Base-by-base conservation (phyloP, 2,797 vertebrate genomes). In the Kryptopterus vitreolus region DNA sequence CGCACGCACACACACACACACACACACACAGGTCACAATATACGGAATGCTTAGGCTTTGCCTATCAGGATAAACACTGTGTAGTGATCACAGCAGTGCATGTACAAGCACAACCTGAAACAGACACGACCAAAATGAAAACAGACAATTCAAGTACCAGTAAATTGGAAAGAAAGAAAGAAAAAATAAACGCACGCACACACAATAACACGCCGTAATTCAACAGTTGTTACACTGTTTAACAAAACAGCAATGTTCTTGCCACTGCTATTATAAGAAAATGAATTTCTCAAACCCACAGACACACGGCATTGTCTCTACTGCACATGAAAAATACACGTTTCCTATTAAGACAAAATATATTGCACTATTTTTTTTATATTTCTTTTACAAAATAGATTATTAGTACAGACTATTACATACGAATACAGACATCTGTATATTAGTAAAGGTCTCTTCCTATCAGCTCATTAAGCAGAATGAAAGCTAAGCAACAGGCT, bases 321-420 rank as follows among this genome's bases (percentile, higher is more conserved):
- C 50, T n/a, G 12, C 52, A 35, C 48, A 5, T 61, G 61, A 81
- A 65, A 68, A 81, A 80, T 16, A 78, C 61, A 82, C 62, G 78
- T 61, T 38, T 62, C 55, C 77, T 82, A 33, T 69, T 31, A 79
- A 76, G 77, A 74, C 65, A 78, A 83, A 81, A 78, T 81, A 85
- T 78, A 86, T 81, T 82, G 81, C 83, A 83, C 72, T 79, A 81
- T 38, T 38, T 38, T 38, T 38, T 43, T 43, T 43, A 7, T 43
- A 7, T 43, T 43, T 43, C 10, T 66, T 48, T 66, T 79, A 83
- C 46, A 85, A 83, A 86, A 82, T 52, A 82, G 79, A 35, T 77
- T 29, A 50, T 71, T 55, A 69, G 24, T 33, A 50, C 72, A 77
- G 65, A 58, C 75, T 59, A 48, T 9, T 61, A 77, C 52, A 55